Conservation (phyloP, 2,888 invertebrate species). For the Epiblema foenella region DNA sequence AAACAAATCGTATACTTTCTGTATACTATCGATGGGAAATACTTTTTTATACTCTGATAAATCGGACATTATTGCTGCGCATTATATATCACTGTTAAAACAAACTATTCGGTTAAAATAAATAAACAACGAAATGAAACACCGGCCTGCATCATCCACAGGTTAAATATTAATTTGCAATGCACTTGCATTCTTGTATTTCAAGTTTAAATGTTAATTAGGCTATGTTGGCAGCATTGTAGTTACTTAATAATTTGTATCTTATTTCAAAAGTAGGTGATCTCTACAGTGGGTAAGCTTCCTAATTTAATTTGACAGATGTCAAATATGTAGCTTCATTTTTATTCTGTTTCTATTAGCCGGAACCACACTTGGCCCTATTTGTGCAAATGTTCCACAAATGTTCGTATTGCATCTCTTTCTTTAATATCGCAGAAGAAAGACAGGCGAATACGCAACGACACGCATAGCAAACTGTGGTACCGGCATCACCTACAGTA, state of each 20-base stretch:
- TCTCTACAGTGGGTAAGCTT: slow-evolving; percentile 1
- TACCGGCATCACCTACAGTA: too few relatives aligned
- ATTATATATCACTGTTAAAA: slow-evolving; percentile 53
- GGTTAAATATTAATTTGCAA: slow-evolving; percentile 22
- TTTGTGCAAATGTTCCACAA: too few relatives aligned
- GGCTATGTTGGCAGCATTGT: slow-evolving; percentile 20
- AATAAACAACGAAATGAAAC: slow-evolving; percentile 46
- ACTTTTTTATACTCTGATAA: slow-evolving; percentile 70
- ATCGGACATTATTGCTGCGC: slow-evolving; percentile 60
- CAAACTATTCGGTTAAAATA: slow-evolving; percentile 49
- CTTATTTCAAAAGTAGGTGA: background rate
- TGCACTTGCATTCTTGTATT: slow-evolving; percentile 6
- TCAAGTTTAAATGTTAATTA: background rate
- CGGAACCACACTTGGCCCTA: too few relatives aligned
- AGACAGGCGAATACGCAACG: too few relatives aligned
- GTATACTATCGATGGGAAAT: slow-evolving; percentile 80
- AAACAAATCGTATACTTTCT: slow-evolving; percentile 79
- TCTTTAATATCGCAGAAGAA: too few relatives aligned
- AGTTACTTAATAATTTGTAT: background rate
- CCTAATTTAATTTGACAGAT: background rate
- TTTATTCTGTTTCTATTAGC: background rate
- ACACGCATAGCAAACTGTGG: too few relatives aligned
- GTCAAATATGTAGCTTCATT: background rate
- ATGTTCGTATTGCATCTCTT: too few relatives aligned
- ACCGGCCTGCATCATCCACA: slow-evolving; percentile 41